Evolutionary conservation across 64 coral and sea anemone genomes (phyloP).

Genomic region (Anthopleura sola): DNA sequence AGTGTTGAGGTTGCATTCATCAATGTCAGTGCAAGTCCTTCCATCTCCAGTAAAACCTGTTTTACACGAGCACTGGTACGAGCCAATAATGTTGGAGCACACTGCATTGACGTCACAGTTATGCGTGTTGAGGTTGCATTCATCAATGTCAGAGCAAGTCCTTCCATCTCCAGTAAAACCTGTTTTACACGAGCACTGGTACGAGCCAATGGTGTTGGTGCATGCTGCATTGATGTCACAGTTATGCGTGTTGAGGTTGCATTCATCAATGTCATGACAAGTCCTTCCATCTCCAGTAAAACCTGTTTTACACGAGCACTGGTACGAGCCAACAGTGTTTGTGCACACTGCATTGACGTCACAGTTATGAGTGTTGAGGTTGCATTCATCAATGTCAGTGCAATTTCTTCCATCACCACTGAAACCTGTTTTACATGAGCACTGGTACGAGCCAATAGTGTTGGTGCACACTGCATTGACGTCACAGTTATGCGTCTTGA

Average conservation of each 20-base stretch:
- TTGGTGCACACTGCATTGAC: neutral
- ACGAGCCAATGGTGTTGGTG: slow-evolving; percentile 6
- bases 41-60: slow-evolving; percentile 47
- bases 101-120: slow-evolving; percentile 22
- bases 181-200: neutral
- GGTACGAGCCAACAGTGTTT: neutral
- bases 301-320: neutral
- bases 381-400: slow-evolving; percentile 11
- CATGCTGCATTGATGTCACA: slow-evolving; percentile 11
- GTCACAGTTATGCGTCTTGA: neutral
- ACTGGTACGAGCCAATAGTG: neutral
- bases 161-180: neutral
- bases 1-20: too few relatives aligned
- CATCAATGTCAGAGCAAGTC: slow-evolving; percentile 13
- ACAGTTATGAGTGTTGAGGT: neutral
- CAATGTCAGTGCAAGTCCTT: neutral
- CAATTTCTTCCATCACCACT: neutral
- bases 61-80: slow-evolving; percentile 17
- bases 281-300: neutral
- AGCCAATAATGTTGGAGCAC: neutral
- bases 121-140: neutral
- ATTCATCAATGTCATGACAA: slow-evolving; percentile 32
- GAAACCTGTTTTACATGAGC: too few relatives aligned
- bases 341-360: neutral
- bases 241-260: neutral